These are phyloP conservation scores for Deilephila elpenor DNA, from an alignment of 2,888 invertebrate species.

Conservation along the genomic window DNA sequence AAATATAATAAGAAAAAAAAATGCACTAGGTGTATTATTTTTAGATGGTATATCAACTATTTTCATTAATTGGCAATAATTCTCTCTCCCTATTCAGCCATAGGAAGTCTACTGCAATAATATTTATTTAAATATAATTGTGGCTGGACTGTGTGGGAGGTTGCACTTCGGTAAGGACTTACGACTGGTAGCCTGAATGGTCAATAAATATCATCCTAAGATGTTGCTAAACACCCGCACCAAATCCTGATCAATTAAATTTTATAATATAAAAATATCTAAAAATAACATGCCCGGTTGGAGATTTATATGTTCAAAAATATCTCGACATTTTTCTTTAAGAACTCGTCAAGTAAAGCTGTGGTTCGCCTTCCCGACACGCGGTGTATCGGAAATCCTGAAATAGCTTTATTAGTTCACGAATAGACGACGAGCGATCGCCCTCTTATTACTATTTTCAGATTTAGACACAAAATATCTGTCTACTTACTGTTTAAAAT, in stretches of 20 bases:
- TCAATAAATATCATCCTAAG: too few species aligned
- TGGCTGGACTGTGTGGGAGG: too few species aligned
- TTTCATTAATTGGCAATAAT: too few species aligned
- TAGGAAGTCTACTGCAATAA: too few species aligned
- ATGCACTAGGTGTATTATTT: too few species aligned
- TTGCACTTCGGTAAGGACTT: too few species aligned
- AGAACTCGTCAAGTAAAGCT: constrained; percentile 37
- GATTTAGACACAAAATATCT: constrained; percentile 63
- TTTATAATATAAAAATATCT: not conserved
- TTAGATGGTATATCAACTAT: not conserved
- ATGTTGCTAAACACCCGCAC: too few species aligned
- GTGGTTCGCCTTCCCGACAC: constrained; percentile 38
- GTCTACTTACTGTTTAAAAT: constrained; percentile 48
- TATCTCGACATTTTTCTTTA: constrained; percentile 35
- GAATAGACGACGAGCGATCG: constrained; percentile 76
- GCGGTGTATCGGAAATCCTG: constrained; percentile 62
- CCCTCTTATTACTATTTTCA: constrained; percentile 75
- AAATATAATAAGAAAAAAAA: not conserved
- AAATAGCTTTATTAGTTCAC: constrained; percentile 77
- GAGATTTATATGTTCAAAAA: constrained; percentile 26
- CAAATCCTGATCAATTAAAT: too few species aligned
- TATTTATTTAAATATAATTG: too few species aligned
- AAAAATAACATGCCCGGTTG: not conserved
- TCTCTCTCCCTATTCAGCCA: too few species aligned
- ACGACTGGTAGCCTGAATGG: too few species aligned